Percentiles rank a stretch among this genome's conserved stretches.
Conservation (phyloP, 2,888 invertebrate species). For the Digitonthophagus gazella region DNA sequence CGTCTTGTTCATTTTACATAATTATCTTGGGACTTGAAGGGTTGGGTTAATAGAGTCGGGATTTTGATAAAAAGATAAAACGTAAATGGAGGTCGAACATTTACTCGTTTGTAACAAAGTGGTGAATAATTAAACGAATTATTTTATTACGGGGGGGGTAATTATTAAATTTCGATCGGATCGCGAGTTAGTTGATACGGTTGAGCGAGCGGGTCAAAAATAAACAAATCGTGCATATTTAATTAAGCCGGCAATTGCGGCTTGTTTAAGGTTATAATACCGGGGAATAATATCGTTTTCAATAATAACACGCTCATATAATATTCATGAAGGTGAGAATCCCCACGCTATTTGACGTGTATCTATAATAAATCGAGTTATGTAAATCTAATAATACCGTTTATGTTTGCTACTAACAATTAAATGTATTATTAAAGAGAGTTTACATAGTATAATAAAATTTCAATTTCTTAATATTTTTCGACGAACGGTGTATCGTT, state of each 20-base stretch:
- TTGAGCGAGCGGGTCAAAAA: neutral
- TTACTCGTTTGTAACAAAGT: no score
- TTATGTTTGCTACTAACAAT: no score
- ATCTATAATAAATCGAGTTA: no score
- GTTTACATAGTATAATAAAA: no score
- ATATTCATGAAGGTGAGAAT: neutral
- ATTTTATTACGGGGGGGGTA: neutral
- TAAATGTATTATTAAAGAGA: no score
- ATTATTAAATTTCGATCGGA: neutral
- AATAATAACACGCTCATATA: neutral
- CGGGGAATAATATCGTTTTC: neutral
- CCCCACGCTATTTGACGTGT: no score
- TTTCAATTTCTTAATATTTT: no score
- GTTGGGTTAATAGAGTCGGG: neutral
- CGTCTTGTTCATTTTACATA: neutral
- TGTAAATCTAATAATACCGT: no score
- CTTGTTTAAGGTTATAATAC: neutral
- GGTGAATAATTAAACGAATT: neutral
- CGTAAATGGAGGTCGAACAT: neutral
- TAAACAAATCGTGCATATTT: neutral
- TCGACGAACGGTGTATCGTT: no score
- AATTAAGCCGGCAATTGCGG: neutral
- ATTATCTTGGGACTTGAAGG: neutral
- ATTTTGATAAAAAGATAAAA: no score
- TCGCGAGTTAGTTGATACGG: neutral